Evolutionary conservation across 2,113 vertebrate genomes (phyloP), one percentile per base, ranked within the genome.

Genomic region (Nerophis ophidion): DNA sequence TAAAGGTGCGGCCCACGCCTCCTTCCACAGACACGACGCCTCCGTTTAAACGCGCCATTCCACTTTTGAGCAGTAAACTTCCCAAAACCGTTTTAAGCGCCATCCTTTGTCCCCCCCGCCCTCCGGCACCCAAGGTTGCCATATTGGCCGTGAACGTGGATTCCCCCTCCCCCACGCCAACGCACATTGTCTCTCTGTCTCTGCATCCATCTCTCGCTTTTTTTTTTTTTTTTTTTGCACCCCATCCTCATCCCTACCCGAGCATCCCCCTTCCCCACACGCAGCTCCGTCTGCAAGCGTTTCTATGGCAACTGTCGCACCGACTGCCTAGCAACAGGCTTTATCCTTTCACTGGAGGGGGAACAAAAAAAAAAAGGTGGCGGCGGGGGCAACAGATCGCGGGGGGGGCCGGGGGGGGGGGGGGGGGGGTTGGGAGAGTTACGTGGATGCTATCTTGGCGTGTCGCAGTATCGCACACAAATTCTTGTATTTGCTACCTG

Each of bases 271-370:
- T 47, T 11, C 80, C 74, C 72, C 79, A 26, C 80, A 77, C 82
- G 66, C 71, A 83, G 84, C 82, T 76, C 86, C 76, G 80, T 90
- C 85, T 88, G 85, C 71, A 79, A 80, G 80, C 66, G 87, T 91
- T 90, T 63, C 88, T 85, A 89, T 88, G 83, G 85, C 84, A 90
- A 91, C 89, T 82, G 87, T 87, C 80, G 66, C 82, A 83, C 66
- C 87, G 82, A 86, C 88, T 89, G 84, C 88, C 89, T 90, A 86
- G 87, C 84, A 89, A 90, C 89, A 90, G 81, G 82, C 85, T 78
- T 86, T 74, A 84, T 87, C 85, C 82, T 81, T 79, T 77, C 65
- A 61, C 60, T 69, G 70, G 71, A 26, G 26, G 26, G 26, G 26
- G 4, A 26, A 26, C 3, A 26, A 26, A 26, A 26, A 26, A 57